phyloP scores from a whole-genome alignment of 2,888 invertebrate species.

The Cataglyphis altisquamis region DNA sequence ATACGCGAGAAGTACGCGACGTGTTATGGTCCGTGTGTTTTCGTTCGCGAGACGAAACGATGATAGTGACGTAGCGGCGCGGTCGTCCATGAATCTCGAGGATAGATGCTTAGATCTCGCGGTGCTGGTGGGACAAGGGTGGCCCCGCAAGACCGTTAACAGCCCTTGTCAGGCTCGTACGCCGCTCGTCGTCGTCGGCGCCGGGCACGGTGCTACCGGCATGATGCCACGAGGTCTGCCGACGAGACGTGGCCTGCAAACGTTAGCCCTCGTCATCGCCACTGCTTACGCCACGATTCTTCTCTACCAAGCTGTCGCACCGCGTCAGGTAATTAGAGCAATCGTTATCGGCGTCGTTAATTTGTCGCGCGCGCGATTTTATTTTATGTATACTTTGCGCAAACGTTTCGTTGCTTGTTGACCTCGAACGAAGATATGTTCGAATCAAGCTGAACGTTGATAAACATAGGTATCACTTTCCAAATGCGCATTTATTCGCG shows the following conservation, averaged over 20 bases:
- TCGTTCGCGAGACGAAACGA: conserved; percentile 75
- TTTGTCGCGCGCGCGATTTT: neutral
- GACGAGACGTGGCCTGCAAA: conserved; percentile 85
- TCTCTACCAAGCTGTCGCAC: conserved; percentile 89
- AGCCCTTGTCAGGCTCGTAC: conserved; percentile 5
- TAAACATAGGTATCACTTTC: neutral
- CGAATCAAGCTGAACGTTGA: neutral
- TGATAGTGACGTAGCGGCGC: conserved; percentile 75
- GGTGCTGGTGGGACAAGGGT: conserved; percentile 26
- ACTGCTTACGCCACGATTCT: conserved; percentile 89
- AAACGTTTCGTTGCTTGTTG: neutral
- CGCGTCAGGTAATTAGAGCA: conserved; percentile 85
- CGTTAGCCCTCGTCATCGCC: conserved; percentile 86
- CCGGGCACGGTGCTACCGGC: conserved; percentile 76
- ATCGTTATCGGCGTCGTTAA: neutral
- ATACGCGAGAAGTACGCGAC: neutral
- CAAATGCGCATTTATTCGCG: no score
- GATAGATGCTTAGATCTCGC: conserved; percentile 67
- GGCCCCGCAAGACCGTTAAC: conserved; percentile 54
- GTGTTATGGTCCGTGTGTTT: conserved; percentile 78
- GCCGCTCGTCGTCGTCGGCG: conserved; percentile 42
- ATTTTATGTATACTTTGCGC: neutral
- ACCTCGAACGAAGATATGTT: neutral
- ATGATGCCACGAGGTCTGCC: conserved; percentile 78
- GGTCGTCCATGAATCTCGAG: conserved; percentile 74